phyloP scores from a whole-genome alignment of 2,113 vertebrate genomes.

The Actenoides lindsayi region DNA sequence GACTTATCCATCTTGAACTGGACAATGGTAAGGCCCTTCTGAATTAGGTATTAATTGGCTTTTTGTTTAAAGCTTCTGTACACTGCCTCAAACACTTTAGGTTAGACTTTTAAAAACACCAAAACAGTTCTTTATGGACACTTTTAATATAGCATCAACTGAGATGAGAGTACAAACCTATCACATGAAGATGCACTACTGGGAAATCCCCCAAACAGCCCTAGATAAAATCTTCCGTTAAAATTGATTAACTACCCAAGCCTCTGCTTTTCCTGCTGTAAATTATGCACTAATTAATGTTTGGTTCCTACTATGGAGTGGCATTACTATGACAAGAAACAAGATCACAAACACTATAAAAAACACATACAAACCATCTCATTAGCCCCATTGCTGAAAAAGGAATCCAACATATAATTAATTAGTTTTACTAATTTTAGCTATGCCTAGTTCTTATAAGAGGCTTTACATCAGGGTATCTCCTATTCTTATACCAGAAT shows the following conservation, averaged over 20 bases:
- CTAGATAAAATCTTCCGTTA: not conserved
- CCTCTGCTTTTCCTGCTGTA: not conserved
- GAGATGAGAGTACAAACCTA: not conserved
- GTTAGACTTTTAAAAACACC: not conserved
- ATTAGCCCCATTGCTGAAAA: not conserved
- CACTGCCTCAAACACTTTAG: not conserved
- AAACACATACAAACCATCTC: constrained; percentile 4
- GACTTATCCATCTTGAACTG: not conserved
- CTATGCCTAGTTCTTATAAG: not conserved
- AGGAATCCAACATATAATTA: not conserved
- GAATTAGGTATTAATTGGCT: not conserved
- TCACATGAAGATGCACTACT: not conserved
- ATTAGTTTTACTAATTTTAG: not conserved
- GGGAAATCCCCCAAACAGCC: not conserved
- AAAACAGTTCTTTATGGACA: not conserved
- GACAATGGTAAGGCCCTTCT: not conserved
- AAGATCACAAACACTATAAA: constrained; percentile 1
- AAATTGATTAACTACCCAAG: not conserved
- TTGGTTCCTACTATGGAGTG: not conserved
- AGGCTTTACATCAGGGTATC: not conserved
- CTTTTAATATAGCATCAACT: not conserved
- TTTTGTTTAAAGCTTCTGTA: not conserved
- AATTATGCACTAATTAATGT: constrained; percentile 26
- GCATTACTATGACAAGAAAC: constrained; percentile 1
- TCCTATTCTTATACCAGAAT: not conserved